phyloP scores from a whole-genome alignment of 1,140 invertebrate genomes.

The Leptinotarsa defecta region DNA sequence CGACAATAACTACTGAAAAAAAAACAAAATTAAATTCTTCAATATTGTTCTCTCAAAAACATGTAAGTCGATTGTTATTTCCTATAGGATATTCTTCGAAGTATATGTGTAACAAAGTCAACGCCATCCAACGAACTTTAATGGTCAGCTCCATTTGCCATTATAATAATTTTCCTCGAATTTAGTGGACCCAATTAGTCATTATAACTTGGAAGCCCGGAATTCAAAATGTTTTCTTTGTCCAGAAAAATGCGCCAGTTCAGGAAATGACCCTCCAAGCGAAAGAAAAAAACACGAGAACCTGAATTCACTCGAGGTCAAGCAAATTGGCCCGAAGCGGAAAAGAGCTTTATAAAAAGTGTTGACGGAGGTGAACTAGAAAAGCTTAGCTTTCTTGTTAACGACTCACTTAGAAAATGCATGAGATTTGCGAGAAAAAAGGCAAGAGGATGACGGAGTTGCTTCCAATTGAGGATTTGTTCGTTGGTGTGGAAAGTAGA shows the following conservation, averaged over 20 bases:
- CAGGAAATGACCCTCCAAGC: neutral
- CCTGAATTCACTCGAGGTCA: slow-evolving; percentile 12
- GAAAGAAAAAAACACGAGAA: neutral
- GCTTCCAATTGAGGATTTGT: neutral
- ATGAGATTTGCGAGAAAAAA: neutral
- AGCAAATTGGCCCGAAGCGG: slow-evolving; percentile 3
- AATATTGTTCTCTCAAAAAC: too few species aligned
- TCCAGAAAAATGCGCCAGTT: neutral
- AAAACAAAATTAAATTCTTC: too few species aligned
- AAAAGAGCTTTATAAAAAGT: slow-evolving; percentile 13
- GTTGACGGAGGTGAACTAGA: slow-evolving; percentile 15
- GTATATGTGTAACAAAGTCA: too few species aligned
- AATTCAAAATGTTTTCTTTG: neutral
- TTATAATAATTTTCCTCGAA: neutral
- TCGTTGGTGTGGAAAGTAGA: too few species aligned
- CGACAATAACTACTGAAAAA: too few species aligned
- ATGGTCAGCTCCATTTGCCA: too few species aligned
- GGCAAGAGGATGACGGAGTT: neutral
- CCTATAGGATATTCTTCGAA: too few species aligned
- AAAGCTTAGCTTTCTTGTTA: slow-evolving; percentile 13
- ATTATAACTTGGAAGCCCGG: neutral
- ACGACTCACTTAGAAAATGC: slow-evolving; percentile 1
- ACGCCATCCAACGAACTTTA: too few species aligned
- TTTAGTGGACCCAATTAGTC: neutral
- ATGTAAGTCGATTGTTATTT: too few species aligned